Evolutionary conservation across 1,140 invertebrate species (phyloP), one percentile per base, ranked within the genome.

Genomic region (Glossosoma conforme): DNA sequence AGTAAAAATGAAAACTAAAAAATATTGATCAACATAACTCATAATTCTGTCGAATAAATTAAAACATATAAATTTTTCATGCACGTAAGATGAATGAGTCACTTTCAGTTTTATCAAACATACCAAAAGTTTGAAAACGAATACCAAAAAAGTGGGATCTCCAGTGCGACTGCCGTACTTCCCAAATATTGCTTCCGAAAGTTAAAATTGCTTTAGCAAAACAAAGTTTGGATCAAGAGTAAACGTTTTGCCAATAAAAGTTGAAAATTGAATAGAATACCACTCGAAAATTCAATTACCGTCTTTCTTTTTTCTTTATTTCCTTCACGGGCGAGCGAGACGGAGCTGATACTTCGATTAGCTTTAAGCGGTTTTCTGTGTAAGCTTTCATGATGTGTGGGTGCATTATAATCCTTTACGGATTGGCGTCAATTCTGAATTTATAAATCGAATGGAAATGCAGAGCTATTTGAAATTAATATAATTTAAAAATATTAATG

Each of bases 201-300:
- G 38, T 50, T 50, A 43, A 50, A 50, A 50, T 50, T 50, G 37
- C 47, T 50, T 50, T 41, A 41, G 33, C 47, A 17, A 25, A 41
- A 48, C 46, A 48, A 48, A 50, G 38, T 50, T 50, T 33, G 47
- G 47, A 50, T 50, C 47, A 41, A 43, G 47, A 42, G 47, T 22
- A 40, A 48, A 24, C 17, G 30, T 48, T 46, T 33, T 10, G 28
- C 15, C 30, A 17, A 46, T 11, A 35, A 32, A 21, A 32, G 21
- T 17, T 10, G 22, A 21, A 25, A 28, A 15, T 13, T 4, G 10
- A 13, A 28, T 14, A 44, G 19, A 44, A 44, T 25, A 14, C 42
- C 10, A 11, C n/a, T 33, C 11, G 3, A 33, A 15, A 3, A 13
- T 33, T 11, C 32, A 33, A 33, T 33, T 33, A 33, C n/a, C 3